Base-by-base conservation (phyloP, 2,113 vertebrate species). In the Tachuris rubrigastra region DNA sequence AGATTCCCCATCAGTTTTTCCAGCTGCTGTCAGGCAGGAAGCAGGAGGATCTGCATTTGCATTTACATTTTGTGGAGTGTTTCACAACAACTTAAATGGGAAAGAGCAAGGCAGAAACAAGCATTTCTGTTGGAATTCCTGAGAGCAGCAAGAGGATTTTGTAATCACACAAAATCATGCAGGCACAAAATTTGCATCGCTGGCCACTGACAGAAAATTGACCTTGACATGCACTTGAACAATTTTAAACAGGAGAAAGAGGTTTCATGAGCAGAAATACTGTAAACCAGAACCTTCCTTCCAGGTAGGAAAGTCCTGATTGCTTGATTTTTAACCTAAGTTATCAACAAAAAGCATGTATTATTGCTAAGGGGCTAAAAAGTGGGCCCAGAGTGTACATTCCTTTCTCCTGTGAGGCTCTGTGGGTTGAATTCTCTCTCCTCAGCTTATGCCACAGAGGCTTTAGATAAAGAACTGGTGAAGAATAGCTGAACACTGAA, bases 401-500 rank as follows among this genome's bases (percentile, higher is more conserved):
- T 0, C 4, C 21, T 76, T 76, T 60, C 37, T 60, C 25, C 60
- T 47, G 27, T 12, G 77, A 73, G 65, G 55, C 55, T 77, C 63
- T 3, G 3, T 9, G 2, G 56, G 75, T 78, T 6, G 52, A 84
- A 71, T 76, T 77, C 63, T 87, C 59, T 66, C 68, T 90, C 90
- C 82, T 90, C 87, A 83, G 16, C 0, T 2, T 49, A 77, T 86
- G 62, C 91, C 81, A 93, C 60, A 18, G 78, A 92, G 59, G 84
- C 52, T 96, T 85, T 82, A 93, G 91, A 91, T 85, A 94, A 89
- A 73, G 50, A 74, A 47, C 50, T 39, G 60, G n/a, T 49, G 62
- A 95, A 85, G 80, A 95, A 76, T 21, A 92, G 85, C 68, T 75
- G 89, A 93, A 49, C 24, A n/a, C 47, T 55, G 81, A 74, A 84